Conservation (phyloP, 2,888 invertebrate genomes). For the Serrognathus titanus region DNA sequence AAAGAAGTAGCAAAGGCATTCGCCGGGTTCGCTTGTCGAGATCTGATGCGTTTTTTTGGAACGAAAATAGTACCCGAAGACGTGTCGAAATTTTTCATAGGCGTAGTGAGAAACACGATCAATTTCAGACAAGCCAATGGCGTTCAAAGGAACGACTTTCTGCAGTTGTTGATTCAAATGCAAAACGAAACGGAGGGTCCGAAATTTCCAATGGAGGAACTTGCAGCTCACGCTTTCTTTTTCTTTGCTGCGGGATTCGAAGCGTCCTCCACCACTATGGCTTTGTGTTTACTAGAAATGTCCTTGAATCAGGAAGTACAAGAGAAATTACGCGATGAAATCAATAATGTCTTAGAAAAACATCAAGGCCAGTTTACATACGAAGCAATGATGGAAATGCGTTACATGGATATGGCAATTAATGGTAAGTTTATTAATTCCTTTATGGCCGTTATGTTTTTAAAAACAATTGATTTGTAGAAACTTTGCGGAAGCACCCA, state of each 20-base stretch:
- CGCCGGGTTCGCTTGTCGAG: slow-evolving; percentile 20
- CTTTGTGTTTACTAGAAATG: slow-evolving; percentile 43
- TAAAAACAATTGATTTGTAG: slow-evolving; percentile 20
- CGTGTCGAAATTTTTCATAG: slow-evolving; percentile 34
- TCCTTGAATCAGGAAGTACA: slow-evolving; percentile 46
- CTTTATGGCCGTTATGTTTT: neutral
- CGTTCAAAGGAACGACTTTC: slow-evolving; percentile 36
- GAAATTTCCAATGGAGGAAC: slow-evolving; percentile 9
- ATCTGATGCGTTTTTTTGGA: slow-evolving; percentile 19
- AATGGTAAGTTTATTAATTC: slow-evolving; percentile 29
- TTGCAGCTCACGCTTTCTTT: slow-evolving; percentile 41
- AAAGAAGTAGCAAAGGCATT: slow-evolving; percentile 6
- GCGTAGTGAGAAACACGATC: slow-evolving; percentile 33
- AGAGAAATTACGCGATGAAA: slow-evolving; percentile 44
- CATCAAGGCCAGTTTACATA: slow-evolving; percentile 43
- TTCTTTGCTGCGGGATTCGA: slow-evolving; percentile 50
- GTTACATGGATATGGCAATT: slow-evolving; percentile 48
- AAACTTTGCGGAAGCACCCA: slow-evolving; percentile 14
- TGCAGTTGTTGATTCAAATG: slow-evolving; percentile 38
- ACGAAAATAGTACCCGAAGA: slow-evolving; percentile 21
- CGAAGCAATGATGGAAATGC: slow-evolving; percentile 47
- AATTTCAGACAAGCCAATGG: slow-evolving; percentile 23
- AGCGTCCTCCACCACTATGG: slow-evolving; percentile 46
- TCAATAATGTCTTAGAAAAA: slow-evolving; percentile 36
- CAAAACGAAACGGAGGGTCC: slow-evolving; percentile 9